phyloP scores from a whole-genome alignment of 2,113 vertebrate genomes.

The Rhinolophus ferrumequinum region DNA sequence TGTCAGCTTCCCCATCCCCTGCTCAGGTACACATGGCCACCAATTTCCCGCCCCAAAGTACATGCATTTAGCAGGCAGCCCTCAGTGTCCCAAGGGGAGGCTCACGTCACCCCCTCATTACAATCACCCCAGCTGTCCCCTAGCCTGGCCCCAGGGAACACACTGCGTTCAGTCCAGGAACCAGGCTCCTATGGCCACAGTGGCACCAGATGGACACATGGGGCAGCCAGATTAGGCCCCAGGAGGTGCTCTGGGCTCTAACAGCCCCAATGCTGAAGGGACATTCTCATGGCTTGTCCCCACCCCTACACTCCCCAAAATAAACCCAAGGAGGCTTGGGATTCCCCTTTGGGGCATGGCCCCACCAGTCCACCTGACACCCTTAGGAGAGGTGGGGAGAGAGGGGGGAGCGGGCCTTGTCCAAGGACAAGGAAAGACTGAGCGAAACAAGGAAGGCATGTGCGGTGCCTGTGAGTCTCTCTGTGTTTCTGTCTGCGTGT shows the following conservation, averaged over 20 bases:
- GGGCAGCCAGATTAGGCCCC: not conserved
- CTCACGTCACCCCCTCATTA: not conserved
- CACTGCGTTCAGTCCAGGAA: not conserved
- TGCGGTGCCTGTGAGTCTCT: not conserved
- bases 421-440: not conserved
- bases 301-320: not conserved
- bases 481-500: not conserved
- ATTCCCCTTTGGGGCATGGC: not conserved
- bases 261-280: not conserved
- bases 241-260: not conserved
- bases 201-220: fast-evolving
- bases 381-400: not conserved
- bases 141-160: not conserved
- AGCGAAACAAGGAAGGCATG: not conserved
- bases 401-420: not conserved
- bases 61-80: no score
- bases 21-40: no score
- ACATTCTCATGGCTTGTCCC: not conserved
- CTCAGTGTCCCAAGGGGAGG: not conserved
- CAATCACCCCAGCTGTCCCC: not conserved
- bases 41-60: no score
- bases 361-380: not conserved
- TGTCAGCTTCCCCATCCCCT: not conserved
- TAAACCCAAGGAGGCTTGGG: not conserved
- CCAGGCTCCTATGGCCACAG: not conserved